Conservation (phyloP, 30 jellyfish, hydroid and myxozoan species). For the Chironex yamaguchii region DNA sequence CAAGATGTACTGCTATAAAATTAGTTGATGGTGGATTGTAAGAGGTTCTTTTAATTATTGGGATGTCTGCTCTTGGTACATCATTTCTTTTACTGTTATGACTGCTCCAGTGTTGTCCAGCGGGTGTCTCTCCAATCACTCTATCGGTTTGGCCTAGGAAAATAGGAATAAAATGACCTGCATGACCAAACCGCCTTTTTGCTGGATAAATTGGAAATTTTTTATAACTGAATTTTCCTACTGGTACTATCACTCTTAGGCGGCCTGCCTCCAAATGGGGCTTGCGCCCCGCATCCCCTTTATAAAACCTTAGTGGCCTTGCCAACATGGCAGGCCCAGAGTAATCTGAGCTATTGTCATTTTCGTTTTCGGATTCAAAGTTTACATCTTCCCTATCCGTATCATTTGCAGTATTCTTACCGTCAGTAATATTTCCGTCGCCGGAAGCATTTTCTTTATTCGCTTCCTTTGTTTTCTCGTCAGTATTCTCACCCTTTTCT, state of each 20-base stretch:
- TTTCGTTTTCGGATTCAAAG: too few species aligned
- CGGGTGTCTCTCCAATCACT: slow-evolving; percentile 70
- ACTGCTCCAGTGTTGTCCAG: slow-evolving; percentile 55
- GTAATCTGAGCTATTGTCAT: background rate
- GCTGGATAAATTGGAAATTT: slow-evolving; percentile 64
- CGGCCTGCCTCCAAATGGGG: slow-evolving; percentile 97
- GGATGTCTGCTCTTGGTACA: slow-evolving; percentile 19
- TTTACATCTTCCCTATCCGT: too few species aligned
- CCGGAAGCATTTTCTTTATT: background rate
- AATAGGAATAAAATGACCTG: slow-evolving; percentile 72
- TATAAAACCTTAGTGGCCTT: slow-evolving; percentile 87
- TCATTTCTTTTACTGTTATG: slow-evolving; percentile 60
- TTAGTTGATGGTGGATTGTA: slow-evolving; percentile 78
- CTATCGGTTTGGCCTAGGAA: slow-evolving; percentile 67
- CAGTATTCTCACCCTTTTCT: too few species aligned
- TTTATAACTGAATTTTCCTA: slow-evolving; percentile 39
- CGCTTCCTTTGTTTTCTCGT: background rate
- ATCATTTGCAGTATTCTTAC: background rate
- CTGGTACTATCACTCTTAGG: slow-evolving; percentile 81
- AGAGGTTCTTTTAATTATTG: slow-evolving; percentile 71
- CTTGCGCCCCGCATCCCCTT: slow-evolving; percentile 41
- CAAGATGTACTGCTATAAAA: slow-evolving; percentile 76
- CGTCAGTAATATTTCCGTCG: background rate
- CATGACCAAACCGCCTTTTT: background rate
- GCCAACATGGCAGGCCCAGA: slow-evolving; percentile 56